Evolutionary conservation across 2,113 vertebrate genomes (phyloP).

Genomic region (Paracanthobrama guichenoti): DNA sequence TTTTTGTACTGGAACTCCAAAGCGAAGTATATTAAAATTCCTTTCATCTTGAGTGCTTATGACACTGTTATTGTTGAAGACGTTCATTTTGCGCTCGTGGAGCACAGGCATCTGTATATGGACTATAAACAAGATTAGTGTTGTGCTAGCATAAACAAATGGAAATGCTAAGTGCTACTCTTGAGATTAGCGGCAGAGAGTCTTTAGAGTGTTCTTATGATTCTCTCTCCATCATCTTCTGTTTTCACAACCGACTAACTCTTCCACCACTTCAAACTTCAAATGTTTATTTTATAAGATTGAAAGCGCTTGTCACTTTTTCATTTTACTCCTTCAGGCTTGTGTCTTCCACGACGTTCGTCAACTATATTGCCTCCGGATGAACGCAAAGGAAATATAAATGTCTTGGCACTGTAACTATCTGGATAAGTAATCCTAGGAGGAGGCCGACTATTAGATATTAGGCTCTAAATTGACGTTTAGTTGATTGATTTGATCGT

Average conservation of each 20-base stretch:
- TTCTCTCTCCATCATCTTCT: constrained; percentile 34
- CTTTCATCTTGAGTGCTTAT: constrained; percentile 33
- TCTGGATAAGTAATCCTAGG: constrained; percentile 44
- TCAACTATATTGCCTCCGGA: constrained; percentile 31
- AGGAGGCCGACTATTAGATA: constrained; percentile 42
- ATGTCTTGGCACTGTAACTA: constrained; percentile 19
- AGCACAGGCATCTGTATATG: constrained; percentile 27
- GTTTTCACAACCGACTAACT: constrained; percentile 22
- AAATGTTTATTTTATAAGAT: constrained; percentile 45
- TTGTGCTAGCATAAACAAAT: constrained; percentile 36
- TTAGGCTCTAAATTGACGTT: constrained; percentile 35
- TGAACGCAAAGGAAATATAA: constrained; percentile 49
- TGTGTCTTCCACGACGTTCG: constrained; percentile 19
- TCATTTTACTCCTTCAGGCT: constrained; percentile 25
- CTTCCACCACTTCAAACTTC: constrained; percentile 23
- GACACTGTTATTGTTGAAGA: constrained; percentile 34
- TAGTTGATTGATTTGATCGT: constrained; percentile 48
- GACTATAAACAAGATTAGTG: constrained; percentile 55
- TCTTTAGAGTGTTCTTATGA: constrained; percentile 27
- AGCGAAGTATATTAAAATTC: constrained; percentile 2
- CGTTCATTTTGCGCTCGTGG: neutral
- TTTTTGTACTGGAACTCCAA: neutral
- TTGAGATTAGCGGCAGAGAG: constrained; percentile 32
- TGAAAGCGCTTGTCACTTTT: constrained; percentile 42
- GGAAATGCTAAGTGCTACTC: constrained; percentile 47